phyloP scores from a whole-genome alignment of 2,113 vertebrate species.

The Sclerurus mexicanus region DNA sequence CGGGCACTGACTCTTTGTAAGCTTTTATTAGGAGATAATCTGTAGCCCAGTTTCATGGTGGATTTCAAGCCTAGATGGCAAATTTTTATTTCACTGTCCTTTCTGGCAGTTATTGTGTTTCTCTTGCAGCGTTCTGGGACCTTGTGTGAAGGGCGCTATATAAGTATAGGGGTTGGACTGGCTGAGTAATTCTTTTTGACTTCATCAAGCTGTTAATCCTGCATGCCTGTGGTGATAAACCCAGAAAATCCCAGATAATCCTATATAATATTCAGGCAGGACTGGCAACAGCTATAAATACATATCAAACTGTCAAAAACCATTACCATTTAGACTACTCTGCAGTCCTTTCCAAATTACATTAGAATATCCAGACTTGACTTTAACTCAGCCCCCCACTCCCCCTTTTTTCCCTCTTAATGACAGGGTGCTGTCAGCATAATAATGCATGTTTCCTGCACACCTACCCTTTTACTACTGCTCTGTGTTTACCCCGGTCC shows the following conservation, averaged over 20 bases:
- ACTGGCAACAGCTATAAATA: constrained; percentile 78
- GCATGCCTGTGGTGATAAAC: constrained; percentile 83
- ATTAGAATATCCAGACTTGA: constrained; percentile 45
- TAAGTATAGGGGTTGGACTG: constrained; percentile 39
- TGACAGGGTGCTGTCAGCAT: not conserved
- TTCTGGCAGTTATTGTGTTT: not conserved
- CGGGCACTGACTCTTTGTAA: not conserved
- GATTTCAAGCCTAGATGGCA: not conserved
- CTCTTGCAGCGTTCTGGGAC: not conserved
- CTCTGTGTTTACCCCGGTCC: constrained; percentile 8
- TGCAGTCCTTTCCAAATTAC: constrained; percentile 60
- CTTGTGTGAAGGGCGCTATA: constrained; percentile 17
- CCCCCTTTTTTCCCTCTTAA: not conserved
- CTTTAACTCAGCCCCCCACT: not conserved
- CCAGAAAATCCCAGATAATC: constrained; percentile 84
- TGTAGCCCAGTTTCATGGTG: not conserved
- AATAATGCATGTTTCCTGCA: constrained; percentile 1
- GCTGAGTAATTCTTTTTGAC: constrained; percentile 78
- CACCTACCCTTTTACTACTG: not conserved
- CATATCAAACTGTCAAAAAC: constrained; percentile 82
- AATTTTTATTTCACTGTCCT: not conserved
- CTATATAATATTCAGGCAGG: constrained; percentile 77
- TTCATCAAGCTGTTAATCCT: constrained; percentile 82
- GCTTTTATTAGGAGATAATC: not conserved
- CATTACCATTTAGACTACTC: constrained; percentile 81